phyloP scores from a whole-genome alignment of 2,888 invertebrate genomes.

The Hemithea aestivaria region DNA sequence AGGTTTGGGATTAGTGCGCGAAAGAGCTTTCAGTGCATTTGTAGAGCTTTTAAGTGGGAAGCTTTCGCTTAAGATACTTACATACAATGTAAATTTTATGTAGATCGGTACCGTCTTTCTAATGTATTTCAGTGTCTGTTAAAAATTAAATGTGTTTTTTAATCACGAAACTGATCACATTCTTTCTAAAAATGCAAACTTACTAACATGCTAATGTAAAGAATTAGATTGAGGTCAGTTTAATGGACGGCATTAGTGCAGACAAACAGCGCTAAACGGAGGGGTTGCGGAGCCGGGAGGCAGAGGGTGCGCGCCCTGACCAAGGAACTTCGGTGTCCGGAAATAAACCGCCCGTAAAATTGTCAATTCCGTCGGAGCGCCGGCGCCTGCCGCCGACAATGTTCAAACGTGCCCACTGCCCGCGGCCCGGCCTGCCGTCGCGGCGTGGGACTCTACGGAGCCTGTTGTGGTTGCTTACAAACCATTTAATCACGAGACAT shows the following conservation, averaged over 20 bases:
- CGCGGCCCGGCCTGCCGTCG: constrained; percentile 31
- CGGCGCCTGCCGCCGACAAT: constrained; percentile 63
- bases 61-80: constrained; percentile 79
- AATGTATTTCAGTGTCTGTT: constrained; percentile 20
- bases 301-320: constrained; percentile 51
- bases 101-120: constrained; percentile 41
- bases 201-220: constrained; percentile 21
- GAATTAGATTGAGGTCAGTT: constrained; percentile 31
- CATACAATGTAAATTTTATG: constrained; percentile 78
- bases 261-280: constrained; percentile 46
- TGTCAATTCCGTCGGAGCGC: constrained; percentile 80
- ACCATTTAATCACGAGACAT: too few relatives aligned
- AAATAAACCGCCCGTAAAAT: constrained; percentile 85
- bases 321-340: constrained; percentile 78
- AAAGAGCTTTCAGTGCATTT: constrained; percentile 80
- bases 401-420: constrained; percentile 48
- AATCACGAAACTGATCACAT: too few relatives aligned
- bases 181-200: too few relatives aligned
- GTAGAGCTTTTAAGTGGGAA: constrained; percentile 80
- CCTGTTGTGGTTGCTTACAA: too few relatives aligned
- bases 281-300: constrained; percentile 48
- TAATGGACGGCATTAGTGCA: constrained; percentile 34
- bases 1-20: constrained; percentile 80
- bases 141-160: constrained; percentile 13
- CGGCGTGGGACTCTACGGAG: too few relatives aligned